Evolutionary conservation across 2,113 vertebrate genomes (phyloP).

Genomic region (Corydoras maculifer): DNA sequence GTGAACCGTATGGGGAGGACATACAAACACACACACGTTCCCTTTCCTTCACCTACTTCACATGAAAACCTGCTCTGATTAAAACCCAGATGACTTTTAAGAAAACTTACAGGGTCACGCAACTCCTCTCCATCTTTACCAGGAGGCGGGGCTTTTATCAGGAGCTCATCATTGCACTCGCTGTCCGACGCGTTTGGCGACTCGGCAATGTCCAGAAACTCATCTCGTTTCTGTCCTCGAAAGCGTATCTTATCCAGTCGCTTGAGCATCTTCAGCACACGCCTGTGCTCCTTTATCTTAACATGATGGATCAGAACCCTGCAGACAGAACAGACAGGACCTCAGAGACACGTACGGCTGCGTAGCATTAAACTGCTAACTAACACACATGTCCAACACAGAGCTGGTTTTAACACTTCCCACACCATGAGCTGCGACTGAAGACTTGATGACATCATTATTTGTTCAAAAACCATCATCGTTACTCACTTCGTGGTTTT

Average conservation of each 20-base stretch:
- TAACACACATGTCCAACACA: too few species aligned
- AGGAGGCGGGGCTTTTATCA: conserved; percentile 64
- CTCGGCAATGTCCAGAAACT: conserved; percentile 85
- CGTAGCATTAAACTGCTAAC: too few species aligned
- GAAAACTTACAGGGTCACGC: conserved; percentile 74
- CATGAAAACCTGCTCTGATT: background rate
- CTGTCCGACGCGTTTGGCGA: conserved; percentile 92
- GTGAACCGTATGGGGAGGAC: too few species aligned
- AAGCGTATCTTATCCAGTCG: conserved; percentile 92
- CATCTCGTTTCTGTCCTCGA: conserved; percentile 89
- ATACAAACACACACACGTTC: too few species aligned
- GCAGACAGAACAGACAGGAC: conserved; percentile 15
- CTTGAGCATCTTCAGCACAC: conserved; percentile 85
- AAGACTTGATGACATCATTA: too few species aligned
- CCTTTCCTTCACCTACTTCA: too few species aligned
- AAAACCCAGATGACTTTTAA: background rate
- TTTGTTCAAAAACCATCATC: too few species aligned
- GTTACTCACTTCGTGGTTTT: too few species aligned
- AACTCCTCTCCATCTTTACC: conserved; percentile 77
- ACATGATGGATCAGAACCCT: conserved; percentile 77
- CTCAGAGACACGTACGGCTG: too few species aligned
- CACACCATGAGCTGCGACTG: too few species aligned
- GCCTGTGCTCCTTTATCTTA: conserved; percentile 72
- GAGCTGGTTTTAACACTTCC: too few species aligned
- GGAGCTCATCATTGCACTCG: conserved; percentile 79